Conservation (phyloP, 2,113 vertebrate species). For the Brachyhypopomus occidentalis region DNA sequence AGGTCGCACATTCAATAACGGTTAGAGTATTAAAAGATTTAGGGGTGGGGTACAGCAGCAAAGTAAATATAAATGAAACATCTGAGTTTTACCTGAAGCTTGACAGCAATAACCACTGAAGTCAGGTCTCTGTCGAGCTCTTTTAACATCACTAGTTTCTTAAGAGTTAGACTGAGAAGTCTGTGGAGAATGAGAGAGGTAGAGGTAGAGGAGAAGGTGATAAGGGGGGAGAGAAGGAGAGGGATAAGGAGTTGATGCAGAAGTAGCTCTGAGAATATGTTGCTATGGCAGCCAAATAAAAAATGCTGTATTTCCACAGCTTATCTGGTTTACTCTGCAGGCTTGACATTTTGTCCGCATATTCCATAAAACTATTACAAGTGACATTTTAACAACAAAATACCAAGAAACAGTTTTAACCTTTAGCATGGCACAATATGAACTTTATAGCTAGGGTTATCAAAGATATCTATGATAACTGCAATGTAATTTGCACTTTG, state of each 20-base stretch:
- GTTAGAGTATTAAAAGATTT: neutral
- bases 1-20: slow-evolving; percentile 24
- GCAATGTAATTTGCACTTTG: neutral
- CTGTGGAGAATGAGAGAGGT: slow-evolving; percentile 61
- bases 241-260: neutral
- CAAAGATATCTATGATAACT: slow-evolving; percentile 13
- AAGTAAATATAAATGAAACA: neutral
- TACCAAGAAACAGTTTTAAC: slow-evolving; percentile 9
- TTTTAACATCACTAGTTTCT: slow-evolving; percentile 81
- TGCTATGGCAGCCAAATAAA: slow-evolving; percentile 35
- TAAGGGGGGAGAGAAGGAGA: neutral
- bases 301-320: neutral
- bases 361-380: slow-evolving; percentile 20
- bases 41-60: neutral
- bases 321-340: neutral
- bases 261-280: slow-evolving; percentile 19
- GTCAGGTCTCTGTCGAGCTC: slow-evolving; percentile 90
- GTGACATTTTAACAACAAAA: slow-evolving; percentile 36
- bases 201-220: neutral
- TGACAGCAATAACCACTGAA: slow-evolving; percentile 91
- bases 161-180: slow-evolving; percentile 88
- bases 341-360: slow-evolving; percentile 29
- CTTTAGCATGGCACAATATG: slow-evolving; percentile 3
- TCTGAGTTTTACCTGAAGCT: slow-evolving; percentile 81
- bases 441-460: neutral